Conservation (phyloP, 2,797 vertebrate genomes). For the Salmo trutta region DNA sequence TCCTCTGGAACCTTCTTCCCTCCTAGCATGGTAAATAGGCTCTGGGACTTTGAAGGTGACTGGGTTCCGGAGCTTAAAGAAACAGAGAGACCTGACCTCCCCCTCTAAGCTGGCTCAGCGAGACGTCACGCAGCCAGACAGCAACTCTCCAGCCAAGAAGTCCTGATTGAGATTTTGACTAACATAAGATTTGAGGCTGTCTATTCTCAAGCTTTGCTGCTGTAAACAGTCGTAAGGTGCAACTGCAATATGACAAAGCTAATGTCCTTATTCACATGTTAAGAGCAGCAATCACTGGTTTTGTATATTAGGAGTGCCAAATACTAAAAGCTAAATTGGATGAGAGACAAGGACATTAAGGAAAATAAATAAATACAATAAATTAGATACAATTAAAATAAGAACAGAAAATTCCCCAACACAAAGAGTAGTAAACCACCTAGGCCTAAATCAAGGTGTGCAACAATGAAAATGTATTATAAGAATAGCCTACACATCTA, state of each 20-base stretch:
- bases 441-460: too few species aligned
- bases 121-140: conserved; percentile 17
- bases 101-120: conserved; percentile 40
- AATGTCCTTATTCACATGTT: too few species aligned
- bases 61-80: conserved; percentile 30
- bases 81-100: conserved; percentile 25
- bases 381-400: too few species aligned
- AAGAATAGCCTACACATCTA: too few species aligned
- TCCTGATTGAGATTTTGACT: not conserved
- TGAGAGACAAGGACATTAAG: not conserved
- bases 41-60: too few species aligned
- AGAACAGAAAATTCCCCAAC: too few species aligned
- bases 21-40: not conserved
- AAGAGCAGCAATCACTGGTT: not conserved
- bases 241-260: not conserved
- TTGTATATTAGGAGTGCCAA: not conserved
- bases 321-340: not conserved
- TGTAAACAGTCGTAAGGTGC: too few species aligned
- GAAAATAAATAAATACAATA: not conserved
- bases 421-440: too few species aligned
- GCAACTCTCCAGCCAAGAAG: not conserved
- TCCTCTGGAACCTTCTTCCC: conserved; percentile 12
- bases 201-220: not conserved
- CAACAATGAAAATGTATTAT: too few species aligned
- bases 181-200: not conserved